Percentiles rank a stretch among this genome's conserved stretches.
Evolutionary conservation across 2,888 invertebrate genomes (phyloP).

Genomic region (Harpagoxenus sublaevis): DNA sequence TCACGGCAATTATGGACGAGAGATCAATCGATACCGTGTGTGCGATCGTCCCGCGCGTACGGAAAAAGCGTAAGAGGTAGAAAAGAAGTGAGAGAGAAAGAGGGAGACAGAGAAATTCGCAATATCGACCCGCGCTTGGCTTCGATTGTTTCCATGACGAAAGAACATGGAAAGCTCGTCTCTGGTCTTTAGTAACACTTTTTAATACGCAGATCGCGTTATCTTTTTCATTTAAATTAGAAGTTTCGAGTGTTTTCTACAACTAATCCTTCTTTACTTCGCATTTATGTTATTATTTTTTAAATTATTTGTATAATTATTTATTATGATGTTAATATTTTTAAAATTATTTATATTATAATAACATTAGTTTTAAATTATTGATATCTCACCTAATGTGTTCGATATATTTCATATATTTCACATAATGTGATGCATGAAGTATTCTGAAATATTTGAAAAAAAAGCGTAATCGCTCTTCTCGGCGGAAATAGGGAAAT

Average conservation of each 20-base stretch:
- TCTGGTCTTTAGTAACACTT: not conserved
- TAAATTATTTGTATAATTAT: no score
- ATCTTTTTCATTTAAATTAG: not conserved
- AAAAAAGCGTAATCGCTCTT: not conserved
- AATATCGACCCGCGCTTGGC: not conserved
- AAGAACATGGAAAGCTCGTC: not conserved
- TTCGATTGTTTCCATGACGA: constrained; percentile 6
- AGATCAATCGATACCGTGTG: constrained; percentile 22
- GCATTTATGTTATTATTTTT: not conserved
- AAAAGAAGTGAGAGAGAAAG: not conserved
- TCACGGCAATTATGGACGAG: constrained; percentile 34
- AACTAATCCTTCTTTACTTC: not conserved
- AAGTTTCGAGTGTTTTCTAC: not conserved
- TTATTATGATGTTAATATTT: not conserved
- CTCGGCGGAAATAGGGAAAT: not conserved
- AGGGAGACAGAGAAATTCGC: not conserved
- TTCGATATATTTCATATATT: not conserved
- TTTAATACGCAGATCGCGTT: not conserved
- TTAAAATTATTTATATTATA: no score
- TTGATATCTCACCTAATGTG: not conserved
- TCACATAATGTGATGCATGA: not conserved
- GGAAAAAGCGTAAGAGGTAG: not conserved
- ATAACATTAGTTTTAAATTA: not conserved
- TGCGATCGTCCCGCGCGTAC: not conserved
- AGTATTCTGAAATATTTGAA: not conserved